These are phyloP conservation scores for Protosalanx chinensis DNA, from an alignment of 2,797 vertebrate genomes.

Conservation along the genomic window DNA sequence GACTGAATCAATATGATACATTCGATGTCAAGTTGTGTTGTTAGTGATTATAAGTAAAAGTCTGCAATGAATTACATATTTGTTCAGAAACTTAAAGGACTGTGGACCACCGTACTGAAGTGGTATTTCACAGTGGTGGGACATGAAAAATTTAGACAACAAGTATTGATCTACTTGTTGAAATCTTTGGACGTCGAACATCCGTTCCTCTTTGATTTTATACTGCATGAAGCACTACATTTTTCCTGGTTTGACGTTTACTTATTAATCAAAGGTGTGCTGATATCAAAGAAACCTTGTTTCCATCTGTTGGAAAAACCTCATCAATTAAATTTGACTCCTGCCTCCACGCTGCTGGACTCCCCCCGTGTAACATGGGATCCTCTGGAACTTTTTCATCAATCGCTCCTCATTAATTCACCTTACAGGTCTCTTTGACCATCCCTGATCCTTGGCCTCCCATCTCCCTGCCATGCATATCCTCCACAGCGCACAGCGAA, in stretches of 20 bases:
- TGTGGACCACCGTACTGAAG: neutral
- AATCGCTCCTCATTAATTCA: slow-evolving; percentile 49
- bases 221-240: slow-evolving; percentile 37
- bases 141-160: slow-evolving; percentile 51
- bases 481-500: slow-evolving; percentile 2
- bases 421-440: slow-evolving; percentile 30
- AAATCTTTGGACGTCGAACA: slow-evolving; percentile 46
- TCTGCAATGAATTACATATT: neutral
- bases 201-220: slow-evolving; percentile 47
- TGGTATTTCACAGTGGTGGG: neutral
- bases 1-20: slow-evolving; percentile 19
- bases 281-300: slow-evolving; percentile 52
- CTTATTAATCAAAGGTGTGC: slow-evolving; percentile 46
- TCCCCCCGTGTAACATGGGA: slow-evolving; percentile 18
- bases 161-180: slow-evolving; percentile 43
- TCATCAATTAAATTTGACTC: slow-evolving; percentile 64
- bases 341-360: slow-evolving; percentile 43
- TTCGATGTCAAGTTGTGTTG: slow-evolving; percentile 2
- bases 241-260: slow-evolving; percentile 47
- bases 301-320: slow-evolving; percentile 31
- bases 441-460: slow-evolving; percentile 7
- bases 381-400: slow-evolving; percentile 54
- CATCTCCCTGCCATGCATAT: neutral
- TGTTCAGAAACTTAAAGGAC: neutral
- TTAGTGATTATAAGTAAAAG: slow-evolving; percentile 16